Evolutionary conservation across 2,888 invertebrate species (phyloP).

Genomic region (Drosophila cyrtoloma): DNA sequence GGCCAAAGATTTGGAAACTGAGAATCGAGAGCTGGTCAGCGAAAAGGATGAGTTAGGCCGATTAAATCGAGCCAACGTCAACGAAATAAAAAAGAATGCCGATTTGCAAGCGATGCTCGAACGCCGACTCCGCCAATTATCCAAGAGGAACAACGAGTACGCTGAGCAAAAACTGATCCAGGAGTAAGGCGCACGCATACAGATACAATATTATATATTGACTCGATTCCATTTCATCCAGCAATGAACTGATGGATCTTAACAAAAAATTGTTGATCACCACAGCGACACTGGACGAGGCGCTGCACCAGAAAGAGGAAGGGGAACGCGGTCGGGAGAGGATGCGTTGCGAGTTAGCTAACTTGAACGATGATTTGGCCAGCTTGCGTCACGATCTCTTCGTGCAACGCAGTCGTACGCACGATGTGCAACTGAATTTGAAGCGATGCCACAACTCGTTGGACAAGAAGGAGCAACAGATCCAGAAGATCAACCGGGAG

Average conservation of each 20-base stretch:
- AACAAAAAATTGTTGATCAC: slow-evolving; percentile 24
- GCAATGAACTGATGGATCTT: slow-evolving; percentile 37
- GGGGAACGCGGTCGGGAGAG: slow-evolving; percentile 24
- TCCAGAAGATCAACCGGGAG: slow-evolving; percentile 69
- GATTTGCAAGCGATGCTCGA: slow-evolving; percentile 16
- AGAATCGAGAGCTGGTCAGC: not conserved
- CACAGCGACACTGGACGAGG: slow-evolving; percentile 30
- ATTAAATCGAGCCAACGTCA: not conserved
- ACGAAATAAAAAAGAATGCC: slow-evolving; percentile 39
- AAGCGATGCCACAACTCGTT: slow-evolving; percentile 47
- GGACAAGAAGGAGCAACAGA: slow-evolving; percentile 65
- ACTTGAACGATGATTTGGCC: slow-evolving; percentile 24
- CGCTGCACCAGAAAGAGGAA: slow-evolving; percentile 29
- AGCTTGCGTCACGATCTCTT: slow-evolving; percentile 32
- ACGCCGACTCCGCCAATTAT: slow-evolving; percentile 46
- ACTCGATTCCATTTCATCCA: slow-evolving; percentile 4
- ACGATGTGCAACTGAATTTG: slow-evolving; percentile 21
- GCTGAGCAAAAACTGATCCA: slow-evolving; percentile 4
- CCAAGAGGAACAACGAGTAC: slow-evolving; percentile 38
- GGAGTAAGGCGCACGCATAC: slow-evolving; percentile 21
- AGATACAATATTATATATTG: not conserved
- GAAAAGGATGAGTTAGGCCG: not conserved
- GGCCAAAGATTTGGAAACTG: not conserved
- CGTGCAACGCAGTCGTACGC: slow-evolving; percentile 18
- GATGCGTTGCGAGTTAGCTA: slow-evolving; percentile 29